A percentile compares a stretch with the other conserved stretches of the same genome.
These are phyloP conservation scores for Dasypus novemcinctus DNA, from an alignment of 2,113 vertebrate species.

Conservation along the genomic window DNA sequence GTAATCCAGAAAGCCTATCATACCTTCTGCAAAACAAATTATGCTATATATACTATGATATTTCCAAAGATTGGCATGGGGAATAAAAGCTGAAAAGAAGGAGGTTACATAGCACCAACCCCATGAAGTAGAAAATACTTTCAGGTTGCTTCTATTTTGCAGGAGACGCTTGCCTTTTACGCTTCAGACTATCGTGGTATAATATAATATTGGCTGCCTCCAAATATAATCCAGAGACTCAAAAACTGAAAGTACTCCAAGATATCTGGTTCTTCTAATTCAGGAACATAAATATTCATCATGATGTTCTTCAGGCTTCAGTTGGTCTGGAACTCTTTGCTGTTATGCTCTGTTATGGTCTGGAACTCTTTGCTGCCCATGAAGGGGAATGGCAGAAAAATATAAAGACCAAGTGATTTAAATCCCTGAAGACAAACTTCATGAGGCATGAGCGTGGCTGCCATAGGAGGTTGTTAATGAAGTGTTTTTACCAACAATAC, in stretches of 20 bases:
- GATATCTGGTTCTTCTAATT: not conserved
- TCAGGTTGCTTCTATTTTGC: not conserved
- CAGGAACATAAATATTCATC: not conserved
- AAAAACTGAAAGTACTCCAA: not conserved
- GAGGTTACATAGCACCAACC: not conserved
- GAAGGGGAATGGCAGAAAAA: not conserved
- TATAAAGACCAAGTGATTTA: not conserved
- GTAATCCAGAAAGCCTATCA: not conserved
- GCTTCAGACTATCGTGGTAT: not conserved
- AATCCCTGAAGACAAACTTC: not conserved
- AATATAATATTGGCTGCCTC: not conserved
- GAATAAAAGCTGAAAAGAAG: not conserved
- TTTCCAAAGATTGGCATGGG: not conserved
- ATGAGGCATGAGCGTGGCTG: not conserved
- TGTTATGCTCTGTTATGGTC: not conserved
- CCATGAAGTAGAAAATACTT: not conserved
- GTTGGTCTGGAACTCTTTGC: not conserved
- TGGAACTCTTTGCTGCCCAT: no score
- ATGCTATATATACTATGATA: not conserved
- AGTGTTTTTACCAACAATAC: not conserved
- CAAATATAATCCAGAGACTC: not conserved
- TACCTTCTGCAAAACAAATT: not conserved
- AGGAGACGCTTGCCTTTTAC: not conserved
- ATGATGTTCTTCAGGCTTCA: not conserved
- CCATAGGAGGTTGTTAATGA: not conserved